A percentile compares a stretch with the other conserved stretches of the same genome.
phyloP scores from a whole-genome alignment of 2,797 vertebrate species.

The Ctenochaetus hawaiiensis region DNA sequence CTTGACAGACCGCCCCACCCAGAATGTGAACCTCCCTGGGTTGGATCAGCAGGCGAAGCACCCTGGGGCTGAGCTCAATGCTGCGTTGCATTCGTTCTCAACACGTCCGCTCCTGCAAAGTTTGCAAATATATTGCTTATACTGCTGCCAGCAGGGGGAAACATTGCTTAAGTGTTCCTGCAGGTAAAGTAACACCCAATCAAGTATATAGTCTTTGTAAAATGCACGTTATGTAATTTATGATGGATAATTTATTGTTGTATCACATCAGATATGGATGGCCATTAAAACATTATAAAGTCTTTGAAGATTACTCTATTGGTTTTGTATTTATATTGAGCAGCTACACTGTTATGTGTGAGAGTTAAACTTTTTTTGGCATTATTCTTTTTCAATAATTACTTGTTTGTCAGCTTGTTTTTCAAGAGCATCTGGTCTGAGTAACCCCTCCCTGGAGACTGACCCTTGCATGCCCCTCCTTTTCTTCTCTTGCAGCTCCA shows the following conservation, averaged over 20 bases:
- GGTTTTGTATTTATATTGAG: not conserved
- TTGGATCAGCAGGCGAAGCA: not conserved
- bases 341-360: not conserved
- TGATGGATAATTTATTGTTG: not conserved
- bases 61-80: not conserved
- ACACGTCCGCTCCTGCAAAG: not conserved
- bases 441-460: constrained; percentile 26
- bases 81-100: not conserved
- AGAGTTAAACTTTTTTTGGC: too few relatives aligned
- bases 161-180: constrained; percentile 9
- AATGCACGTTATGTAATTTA: not conserved
- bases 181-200: not conserved
- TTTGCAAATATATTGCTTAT: not conserved
- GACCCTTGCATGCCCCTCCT: constrained; percentile 48
- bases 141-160: constrained; percentile 68
- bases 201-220: too few relatives aligned
- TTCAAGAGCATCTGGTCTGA: constrained; percentile 9
- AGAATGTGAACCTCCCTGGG: constrained; percentile 10
- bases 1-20: constrained; percentile 66
- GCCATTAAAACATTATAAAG: not conserved
- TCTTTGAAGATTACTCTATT: too few relatives aligned
- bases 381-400: not conserved
- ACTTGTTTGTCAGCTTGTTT: constrained; percentile 34
- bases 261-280: not conserved
- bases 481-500: constrained; percentile 31